Percentiles rank a stretch among this genome's conserved stretches.
Evolutionary conservation across 2,888 invertebrate genomes (phyloP).

Genomic region (Nasonovia ribisnigri): DNA sequence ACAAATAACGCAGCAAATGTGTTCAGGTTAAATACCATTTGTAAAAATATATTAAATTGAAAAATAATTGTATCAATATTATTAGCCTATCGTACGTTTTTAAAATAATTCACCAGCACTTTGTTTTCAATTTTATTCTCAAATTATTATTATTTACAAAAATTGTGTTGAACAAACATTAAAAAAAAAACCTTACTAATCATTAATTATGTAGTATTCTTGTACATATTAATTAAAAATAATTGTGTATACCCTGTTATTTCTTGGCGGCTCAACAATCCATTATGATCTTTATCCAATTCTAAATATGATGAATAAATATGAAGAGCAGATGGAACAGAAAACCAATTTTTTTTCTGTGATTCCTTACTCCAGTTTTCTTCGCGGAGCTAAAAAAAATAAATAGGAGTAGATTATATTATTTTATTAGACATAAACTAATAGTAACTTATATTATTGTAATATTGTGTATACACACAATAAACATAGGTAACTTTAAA

Average conservation of each 20-base stretch:
- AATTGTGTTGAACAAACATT: not conserved
- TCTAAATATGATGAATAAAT: slow-evolving; percentile 96
- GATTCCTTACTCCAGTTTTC: slow-evolving; percentile 86
- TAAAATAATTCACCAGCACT: too few relatives aligned
- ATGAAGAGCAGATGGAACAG: slow-evolving; percentile 86
- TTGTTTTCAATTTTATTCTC: too few relatives aligned
- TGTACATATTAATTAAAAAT: not conserved
- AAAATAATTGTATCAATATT: not conserved
- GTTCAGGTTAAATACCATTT: not conserved
- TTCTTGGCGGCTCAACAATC: slow-evolving; percentile 93
- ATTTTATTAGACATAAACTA: not conserved
- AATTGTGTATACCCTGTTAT: slow-evolving; percentile 78
- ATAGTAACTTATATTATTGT: not conserved
- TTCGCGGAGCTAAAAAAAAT: slow-evolving; percentile 77
- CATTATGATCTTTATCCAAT: slow-evolving; percentile 93
- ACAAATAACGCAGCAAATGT: too few relatives aligned
- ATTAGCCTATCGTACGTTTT: not conserved
- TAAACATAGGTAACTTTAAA: not conserved
- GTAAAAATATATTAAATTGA: not conserved
- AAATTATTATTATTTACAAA: not conserved
- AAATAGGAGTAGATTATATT: not conserved
- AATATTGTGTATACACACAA: not conserved
- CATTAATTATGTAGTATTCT: not conserved
- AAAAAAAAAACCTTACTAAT: not conserved
- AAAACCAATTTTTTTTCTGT: slow-evolving; percentile 92